A percentile compares a stretch with the other conserved stretches of the same genome.
These are phyloP conservation scores for Scaeva pyrastri DNA, from an alignment of 2,888 invertebrate genomes.

Conservation along the genomic window DNA sequence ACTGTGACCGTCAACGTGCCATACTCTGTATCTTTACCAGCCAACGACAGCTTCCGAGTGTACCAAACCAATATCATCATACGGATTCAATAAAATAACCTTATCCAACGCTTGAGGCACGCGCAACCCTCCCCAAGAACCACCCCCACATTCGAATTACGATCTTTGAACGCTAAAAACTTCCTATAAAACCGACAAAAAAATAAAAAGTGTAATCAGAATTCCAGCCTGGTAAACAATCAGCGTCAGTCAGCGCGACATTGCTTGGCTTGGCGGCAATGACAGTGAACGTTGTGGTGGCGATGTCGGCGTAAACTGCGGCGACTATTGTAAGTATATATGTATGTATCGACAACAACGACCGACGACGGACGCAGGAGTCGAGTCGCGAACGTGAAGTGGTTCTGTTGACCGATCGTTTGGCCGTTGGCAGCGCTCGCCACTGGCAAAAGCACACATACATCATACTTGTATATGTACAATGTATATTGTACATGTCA, in stretches of 20 bases:
- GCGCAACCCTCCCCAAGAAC: slow-evolving; percentile 27
- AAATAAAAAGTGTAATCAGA: slow-evolving; percentile 50
- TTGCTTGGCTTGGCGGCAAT: slow-evolving; percentile 58
- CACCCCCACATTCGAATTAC: slow-evolving; percentile 33
- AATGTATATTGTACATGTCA: neutral
- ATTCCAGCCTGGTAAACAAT: slow-evolving; percentile 59
- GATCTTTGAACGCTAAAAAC: slow-evolving; percentile 24
- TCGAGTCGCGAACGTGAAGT: slow-evolving; percentile 1
- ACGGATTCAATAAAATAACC: slow-evolving; percentile 39
- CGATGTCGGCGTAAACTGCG: slow-evolving; percentile 50
- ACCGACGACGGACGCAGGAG: slow-evolving; percentile 2
- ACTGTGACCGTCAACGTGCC: slow-evolving; percentile 26
- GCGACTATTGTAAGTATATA: slow-evolving; percentile 44
- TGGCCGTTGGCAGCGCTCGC: slow-evolving; percentile 18
- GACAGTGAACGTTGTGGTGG: slow-evolving; percentile 57
- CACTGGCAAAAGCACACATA: slow-evolving; percentile 22
- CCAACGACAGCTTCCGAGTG: neutral
- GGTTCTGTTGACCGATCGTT: slow-evolving; percentile 56
- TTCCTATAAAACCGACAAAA: slow-evolving; percentile 50
- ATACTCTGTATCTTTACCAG: neutral
- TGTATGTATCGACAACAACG: slow-evolving; percentile 37
- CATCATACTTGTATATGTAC: slow-evolving; percentile 31
- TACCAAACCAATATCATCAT: slow-evolving; percentile 17
- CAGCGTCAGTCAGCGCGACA: slow-evolving; percentile 60
- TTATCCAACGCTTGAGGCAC: slow-evolving; percentile 25